phyloP scores from a whole-genome alignment of 2,888 invertebrate species.

The Protodeltote pygarga region DNA sequence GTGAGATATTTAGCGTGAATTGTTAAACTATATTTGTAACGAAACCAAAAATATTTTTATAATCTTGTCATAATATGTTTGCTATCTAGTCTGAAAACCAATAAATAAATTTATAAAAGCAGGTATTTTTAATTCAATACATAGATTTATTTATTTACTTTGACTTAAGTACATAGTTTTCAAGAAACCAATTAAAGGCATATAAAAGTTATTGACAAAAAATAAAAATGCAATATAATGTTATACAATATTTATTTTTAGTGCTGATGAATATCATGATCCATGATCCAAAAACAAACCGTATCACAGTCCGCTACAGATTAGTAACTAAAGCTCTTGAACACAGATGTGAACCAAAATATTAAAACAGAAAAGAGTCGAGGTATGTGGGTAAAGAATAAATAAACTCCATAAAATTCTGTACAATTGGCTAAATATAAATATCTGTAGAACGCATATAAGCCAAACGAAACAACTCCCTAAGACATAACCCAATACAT shows the following conservation, averaged over 20 bases:
- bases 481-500: constrained; percentile 45
- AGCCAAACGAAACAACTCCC: constrained; percentile 32
- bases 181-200: too few relatives aligned
- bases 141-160: too few relatives aligned
- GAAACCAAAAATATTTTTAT: constrained; percentile 17
- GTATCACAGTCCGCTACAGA: constrained; percentile 70
- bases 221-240: constrained; percentile 47
- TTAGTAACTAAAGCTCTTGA: constrained; percentile 52
- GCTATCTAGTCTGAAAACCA: constrained; percentile 27
- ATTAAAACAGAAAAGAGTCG: constrained; percentile 42
- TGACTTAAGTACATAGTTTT: too few relatives aligned
- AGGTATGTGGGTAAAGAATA: constrained; percentile 43
- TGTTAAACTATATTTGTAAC: constrained; percentile 4
- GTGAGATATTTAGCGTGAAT: neutral
- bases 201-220: too few relatives aligned
- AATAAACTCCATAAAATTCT: constrained; percentile 35
- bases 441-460: constrained; percentile 37
- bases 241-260: constrained; percentile 70
- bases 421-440: constrained; percentile 47
- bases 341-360: constrained; percentile 43
- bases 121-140: neutral
- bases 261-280: constrained; percentile 72
- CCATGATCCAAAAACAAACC: constrained; percentile 64
- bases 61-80: constrained; percentile 4
- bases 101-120: neutral